Conservation (phyloP, 1,140 invertebrate species). For the Bombus sibiricus region DNA sequence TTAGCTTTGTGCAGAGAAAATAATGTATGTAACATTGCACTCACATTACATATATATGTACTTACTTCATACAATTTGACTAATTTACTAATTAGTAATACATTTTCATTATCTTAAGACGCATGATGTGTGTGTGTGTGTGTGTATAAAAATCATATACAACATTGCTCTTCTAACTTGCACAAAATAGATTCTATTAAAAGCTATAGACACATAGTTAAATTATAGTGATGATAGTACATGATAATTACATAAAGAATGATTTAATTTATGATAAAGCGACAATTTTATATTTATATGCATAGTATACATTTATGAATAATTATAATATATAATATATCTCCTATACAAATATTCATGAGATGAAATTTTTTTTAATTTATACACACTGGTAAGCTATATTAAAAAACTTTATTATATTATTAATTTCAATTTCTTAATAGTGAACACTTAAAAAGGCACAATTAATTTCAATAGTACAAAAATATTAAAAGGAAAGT, state of each 20-base stretch:
- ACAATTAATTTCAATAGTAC: constrained; percentile 76
- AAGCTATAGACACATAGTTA: constrained; percentile 31
- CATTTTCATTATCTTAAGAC: neutral
- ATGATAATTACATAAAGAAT: constrained; percentile 46
- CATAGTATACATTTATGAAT: neutral
- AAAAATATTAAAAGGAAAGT: constrained; percentile 77
- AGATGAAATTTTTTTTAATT: constrained; percentile 37
- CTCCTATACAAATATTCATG: constrained; percentile 6
- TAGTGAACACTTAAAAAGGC: constrained; percentile 74
- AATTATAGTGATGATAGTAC: constrained; percentile 36
- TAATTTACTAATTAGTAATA: constrained; percentile 15
- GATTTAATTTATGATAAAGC: constrained; percentile 32
- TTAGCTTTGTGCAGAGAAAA: constrained; percentile 22
- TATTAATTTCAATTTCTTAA: constrained; percentile 52
- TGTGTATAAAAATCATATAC: neutral
- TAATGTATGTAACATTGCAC: constrained; percentile 1
- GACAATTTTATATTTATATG: neutral
- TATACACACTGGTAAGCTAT: constrained; percentile 33
- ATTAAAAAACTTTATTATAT: constrained; percentile 53
- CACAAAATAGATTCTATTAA: constrained; percentile 30
- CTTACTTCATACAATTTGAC: neutral
- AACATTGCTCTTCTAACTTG: constrained; percentile 16
- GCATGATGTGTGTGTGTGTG: neutral
- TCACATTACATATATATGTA: neutral
- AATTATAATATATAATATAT: constrained; percentile 26